Conservation (phyloP, 2,888 invertebrate genomes). For the Pyrochroa serraticornis region DNA sequence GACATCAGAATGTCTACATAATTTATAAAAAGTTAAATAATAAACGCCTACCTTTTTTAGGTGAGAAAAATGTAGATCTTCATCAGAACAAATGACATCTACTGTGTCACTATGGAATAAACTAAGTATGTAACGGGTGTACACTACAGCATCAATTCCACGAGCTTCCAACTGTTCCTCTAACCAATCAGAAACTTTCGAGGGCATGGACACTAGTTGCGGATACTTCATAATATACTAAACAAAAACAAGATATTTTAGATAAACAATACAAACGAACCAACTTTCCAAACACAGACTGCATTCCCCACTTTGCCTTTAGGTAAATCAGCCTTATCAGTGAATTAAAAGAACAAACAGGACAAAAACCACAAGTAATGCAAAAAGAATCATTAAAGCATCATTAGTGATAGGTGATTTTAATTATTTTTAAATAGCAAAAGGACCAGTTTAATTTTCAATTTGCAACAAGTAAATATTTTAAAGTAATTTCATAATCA, state of each 20-base stretch:
- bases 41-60: conserved; percentile 55
- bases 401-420: no score
- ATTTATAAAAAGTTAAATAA: neutral
- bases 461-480: no score
- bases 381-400: no score
- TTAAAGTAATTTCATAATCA: no score
- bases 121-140: conserved; percentile 71
- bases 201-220: conserved; percentile 66
- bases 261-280: neutral
- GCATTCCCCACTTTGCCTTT: no score
- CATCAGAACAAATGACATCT: conserved; percentile 59
- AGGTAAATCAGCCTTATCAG: no score
- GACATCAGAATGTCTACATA: no score
- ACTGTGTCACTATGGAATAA: conserved; percentile 66
- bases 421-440: no score
- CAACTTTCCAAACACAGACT: no score
- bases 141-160: conserved; percentile 74
- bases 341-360: no score
- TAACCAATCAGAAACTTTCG: conserved; percentile 76
- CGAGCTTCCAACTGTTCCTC: conserved; percentile 76
- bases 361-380: no score
- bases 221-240: conserved; percentile 64
- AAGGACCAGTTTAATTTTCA: no score
- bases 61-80: conserved; percentile 55
- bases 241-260: conserved; percentile 1